A percentile compares a stretch with the other conserved stretches of the same genome.
phyloP scores from a whole-genome alignment of 2,113 vertebrate genomes.

The Nothocercus julius region DNA sequence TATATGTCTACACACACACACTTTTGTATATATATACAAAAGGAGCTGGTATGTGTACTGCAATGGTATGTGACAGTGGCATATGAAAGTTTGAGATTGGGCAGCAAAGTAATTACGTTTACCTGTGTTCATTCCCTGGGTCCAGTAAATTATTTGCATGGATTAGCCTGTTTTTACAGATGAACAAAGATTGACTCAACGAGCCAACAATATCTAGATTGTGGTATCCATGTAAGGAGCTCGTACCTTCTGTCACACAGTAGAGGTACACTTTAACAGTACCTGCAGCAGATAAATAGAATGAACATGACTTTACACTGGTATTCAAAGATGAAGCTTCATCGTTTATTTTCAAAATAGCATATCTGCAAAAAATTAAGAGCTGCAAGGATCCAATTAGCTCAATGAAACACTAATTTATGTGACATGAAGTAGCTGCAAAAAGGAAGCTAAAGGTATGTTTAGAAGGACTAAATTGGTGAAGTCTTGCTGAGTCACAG shows the following conservation, averaged over 20 bases:
- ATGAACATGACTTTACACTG: not conserved
- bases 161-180: not conserved
- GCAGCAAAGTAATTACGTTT: not conserved
- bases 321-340: constrained; percentile 2
- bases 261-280: not conserved
- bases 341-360: constrained; percentile 71
- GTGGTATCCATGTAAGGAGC: not conserved
- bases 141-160: not conserved
- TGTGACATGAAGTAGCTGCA: constrained; percentile 29
- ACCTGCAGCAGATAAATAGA: not conserved
- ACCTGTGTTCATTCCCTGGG: not conserved
- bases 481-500: constrained; percentile 63
- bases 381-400: constrained; percentile 68
- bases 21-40: not conserved
- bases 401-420: constrained; percentile 60
- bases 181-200: not conserved
- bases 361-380: constrained; percentile 61
- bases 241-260: not conserved
- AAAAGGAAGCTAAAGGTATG: constrained; percentile 13
- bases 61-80: too few relatives aligned
- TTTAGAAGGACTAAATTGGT: constrained; percentile 48
- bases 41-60: not conserved
- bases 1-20: too few relatives aligned
- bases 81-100: not conserved
- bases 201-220: not conserved